Evolutionary conservation across 1,140 invertebrate species (phyloP).

Genomic region (Meloidogyne floridensis): DNA sequence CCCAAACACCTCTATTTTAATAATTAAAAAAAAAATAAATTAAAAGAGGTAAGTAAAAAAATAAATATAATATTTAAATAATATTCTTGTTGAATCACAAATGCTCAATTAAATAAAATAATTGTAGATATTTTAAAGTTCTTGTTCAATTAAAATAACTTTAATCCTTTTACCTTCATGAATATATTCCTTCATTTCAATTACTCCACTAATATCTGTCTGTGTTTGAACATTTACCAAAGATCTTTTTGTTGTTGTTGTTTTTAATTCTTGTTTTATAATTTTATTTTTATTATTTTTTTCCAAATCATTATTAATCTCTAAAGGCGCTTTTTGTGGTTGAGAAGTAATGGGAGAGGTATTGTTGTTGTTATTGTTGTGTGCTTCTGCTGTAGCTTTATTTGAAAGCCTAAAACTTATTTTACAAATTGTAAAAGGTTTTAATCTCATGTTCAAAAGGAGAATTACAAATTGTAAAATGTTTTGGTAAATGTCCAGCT

Average conservation of each 20-base stretch:
- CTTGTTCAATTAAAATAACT: too few relatives aligned
- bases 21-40: too few relatives aligned
- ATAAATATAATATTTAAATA: not conserved
- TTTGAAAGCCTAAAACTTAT: not conserved
- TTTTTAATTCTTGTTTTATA: not conserved
- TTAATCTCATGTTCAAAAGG: too few relatives aligned
- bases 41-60: too few relatives aligned
- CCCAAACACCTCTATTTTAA: too few relatives aligned
- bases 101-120: not conserved
- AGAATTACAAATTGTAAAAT: too few relatives aligned
- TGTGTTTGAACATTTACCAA: not conserved
- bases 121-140: too few relatives aligned
- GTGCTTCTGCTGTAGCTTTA: not conserved
- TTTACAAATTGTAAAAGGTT: too few relatives aligned
- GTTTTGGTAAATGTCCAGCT: too few relatives aligned
- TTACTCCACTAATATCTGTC: not conserved
- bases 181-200: not conserved
- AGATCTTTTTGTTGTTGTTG: constrained; percentile 3
- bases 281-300: not conserved
- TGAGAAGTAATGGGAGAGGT: not conserved
- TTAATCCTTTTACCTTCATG: not conserved
- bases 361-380: not conserved
- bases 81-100: not conserved
- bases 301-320: not conserved
- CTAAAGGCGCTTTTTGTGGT: not conserved